Conservation (phyloP, 2,113 vertebrate species). For the Electrona antarctica region DNA sequence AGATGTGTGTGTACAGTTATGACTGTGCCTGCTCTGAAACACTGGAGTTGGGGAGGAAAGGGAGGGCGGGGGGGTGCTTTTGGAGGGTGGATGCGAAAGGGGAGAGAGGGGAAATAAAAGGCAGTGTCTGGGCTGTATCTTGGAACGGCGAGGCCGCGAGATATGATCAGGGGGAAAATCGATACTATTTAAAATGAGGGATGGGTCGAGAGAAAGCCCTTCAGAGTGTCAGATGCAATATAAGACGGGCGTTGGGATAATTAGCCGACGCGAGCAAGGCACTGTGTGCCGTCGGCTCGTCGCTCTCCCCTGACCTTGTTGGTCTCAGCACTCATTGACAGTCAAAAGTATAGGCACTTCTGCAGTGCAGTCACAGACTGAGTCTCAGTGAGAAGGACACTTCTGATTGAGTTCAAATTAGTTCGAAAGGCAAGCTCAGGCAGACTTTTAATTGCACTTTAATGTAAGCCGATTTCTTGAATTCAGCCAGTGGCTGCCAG, state of each 20-base stretch:
- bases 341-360: no score
- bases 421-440: no score
- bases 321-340: no score
- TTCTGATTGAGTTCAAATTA: no score
- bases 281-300: no score
- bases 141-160: slow-evolving; percentile 23
- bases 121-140: background rate
- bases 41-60: slow-evolving; percentile 1
- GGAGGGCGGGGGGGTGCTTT: background rate
- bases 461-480: no score
- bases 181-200: slow-evolving; percentile 15
- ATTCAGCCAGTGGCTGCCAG: no score
- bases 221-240: slow-evolving; percentile 27
- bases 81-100: background rate
- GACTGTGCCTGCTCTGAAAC: background rate
- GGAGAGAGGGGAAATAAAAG: background rate
- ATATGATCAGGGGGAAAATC: slow-evolving; percentile 10
- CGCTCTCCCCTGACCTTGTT: no score
- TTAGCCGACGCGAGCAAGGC: slow-evolving; percentile 7
- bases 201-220: slow-evolving; percentile 10
- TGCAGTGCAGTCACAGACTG: no score
- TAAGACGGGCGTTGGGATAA: slow-evolving; percentile 19
- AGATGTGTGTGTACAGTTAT: slow-evolving; percentile 22
- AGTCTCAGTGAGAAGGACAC: no score
- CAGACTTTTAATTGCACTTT: no score